Base-by-base conservation (phyloP, 1,140 invertebrate species). In the Cephus cinctus region DNA sequence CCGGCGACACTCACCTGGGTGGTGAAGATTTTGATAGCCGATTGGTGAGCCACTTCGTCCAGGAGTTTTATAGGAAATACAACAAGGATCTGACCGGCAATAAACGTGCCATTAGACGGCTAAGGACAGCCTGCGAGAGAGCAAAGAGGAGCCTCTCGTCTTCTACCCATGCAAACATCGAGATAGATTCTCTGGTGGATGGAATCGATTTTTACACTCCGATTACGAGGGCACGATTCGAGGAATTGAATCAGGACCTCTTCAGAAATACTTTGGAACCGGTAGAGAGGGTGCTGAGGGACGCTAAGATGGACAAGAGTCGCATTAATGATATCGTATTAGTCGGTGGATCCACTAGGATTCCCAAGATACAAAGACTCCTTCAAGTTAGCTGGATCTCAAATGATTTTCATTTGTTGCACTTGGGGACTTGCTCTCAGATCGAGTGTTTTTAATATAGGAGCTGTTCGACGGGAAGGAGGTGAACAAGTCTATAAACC, bases 11-110 rank as follows among this genome's bases (percentile, higher is more conserved):
- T 41, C 85, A 88, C 61, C 71, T 91, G 43, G 86, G 86, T 39
- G 91, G 90, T 11, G 89, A 87, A 63, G 85, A 87, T 61, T 87
- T 89, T 54, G 83, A 85, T 54, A 87, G 86, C 56, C 61, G 83
- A 18, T 72, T 88, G 74, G 82, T 88, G 2, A 80, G 78, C 50
- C 79, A 84, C 61, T 85, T 87, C 50, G 68, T 79, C 14, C 69
- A 81, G 47, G 84, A 86, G 62, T 87, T 86, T 72, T 82, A 86
- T 58, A 63, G 83, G 3, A 87, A 86, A 63, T 77, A 83, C 70
- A 84, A 83, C 56, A 85, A 84, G 54, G 85, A 87, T 56, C 22
- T 59, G 30, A 59, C 70, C 12, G 73, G 70, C 3, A 87, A 86
- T 69, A 82, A 84, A 47, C 69, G 85, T 36, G 83, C 86, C 18